Conservation (phyloP, 2,888 invertebrate species). For the Lasioglossum malachurum region DNA sequence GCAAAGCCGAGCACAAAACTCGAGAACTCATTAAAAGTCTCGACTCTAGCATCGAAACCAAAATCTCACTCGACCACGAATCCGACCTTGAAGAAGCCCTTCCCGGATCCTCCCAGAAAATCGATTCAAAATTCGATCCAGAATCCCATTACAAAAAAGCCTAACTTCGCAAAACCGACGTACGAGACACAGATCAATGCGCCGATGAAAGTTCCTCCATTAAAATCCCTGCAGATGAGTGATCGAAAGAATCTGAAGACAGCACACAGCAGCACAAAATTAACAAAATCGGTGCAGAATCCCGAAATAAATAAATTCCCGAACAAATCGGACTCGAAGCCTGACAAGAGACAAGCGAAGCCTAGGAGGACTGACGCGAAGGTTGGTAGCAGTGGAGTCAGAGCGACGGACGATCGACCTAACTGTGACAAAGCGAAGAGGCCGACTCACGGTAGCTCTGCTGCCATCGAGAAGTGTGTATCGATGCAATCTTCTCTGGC, state of each 20-base stretch:
- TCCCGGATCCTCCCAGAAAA: background rate
- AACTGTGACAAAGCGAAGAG: conserved; percentile 10
- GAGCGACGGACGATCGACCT: background rate
- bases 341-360: conserved; percentile 11
- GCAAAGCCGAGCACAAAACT: conserved; percentile 23
- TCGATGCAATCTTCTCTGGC: background rate
- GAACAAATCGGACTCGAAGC: conserved; percentile 7
- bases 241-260: conserved; percentile 26
- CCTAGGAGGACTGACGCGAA: background rate
- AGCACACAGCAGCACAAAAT: background rate
- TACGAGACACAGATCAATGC: background rate
- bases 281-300: background rate
- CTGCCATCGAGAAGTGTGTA: conserved; percentile 9
- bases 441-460: background rate
- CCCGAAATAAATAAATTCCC: background rate
- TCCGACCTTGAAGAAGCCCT: background rate
- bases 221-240: conserved; percentile 16
- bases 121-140: background rate
- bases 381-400: background rate
- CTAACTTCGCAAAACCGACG: background rate
- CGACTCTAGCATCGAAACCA: conserved; percentile 8
- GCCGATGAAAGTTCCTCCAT: conserved; percentile 10
- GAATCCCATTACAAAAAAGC: conserved; percentile 8
- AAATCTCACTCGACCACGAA: background rate
- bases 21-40: conserved; percentile 11